These are phyloP conservation scores for Cnemophilus loriae DNA, from an alignment of 2,113 vertebrate species.

Conservation along the genomic window DNA sequence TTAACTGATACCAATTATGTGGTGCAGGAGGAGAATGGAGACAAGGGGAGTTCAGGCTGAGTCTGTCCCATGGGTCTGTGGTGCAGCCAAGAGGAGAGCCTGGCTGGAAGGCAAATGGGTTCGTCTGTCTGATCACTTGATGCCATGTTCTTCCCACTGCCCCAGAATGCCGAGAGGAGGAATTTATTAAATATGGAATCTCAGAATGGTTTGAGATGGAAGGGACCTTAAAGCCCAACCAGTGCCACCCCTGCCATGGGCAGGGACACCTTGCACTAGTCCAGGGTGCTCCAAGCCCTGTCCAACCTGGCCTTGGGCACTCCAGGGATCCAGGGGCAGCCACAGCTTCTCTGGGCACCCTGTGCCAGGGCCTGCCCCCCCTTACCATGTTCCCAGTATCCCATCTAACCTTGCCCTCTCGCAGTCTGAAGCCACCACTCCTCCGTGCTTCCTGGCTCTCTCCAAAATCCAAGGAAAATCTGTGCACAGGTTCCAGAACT, in stretches of 20 bases:
- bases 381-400: neutral
- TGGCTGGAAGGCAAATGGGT: neutral
- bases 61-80: neutral
- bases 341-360: neutral
- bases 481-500: neutral
- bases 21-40: neutral
- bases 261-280: neutral
- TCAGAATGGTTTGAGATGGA: neutral
- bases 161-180: neutral
- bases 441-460: accelerated
- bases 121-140: neutral
- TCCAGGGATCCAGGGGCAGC: neutral
- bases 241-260: neutral
- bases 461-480: neutral
- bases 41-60: neutral
- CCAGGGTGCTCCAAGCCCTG: neutral
- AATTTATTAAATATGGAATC: neutral
- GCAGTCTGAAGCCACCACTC: neutral
- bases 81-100: neutral
- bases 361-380: neutral
- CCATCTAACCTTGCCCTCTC: neutral
- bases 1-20: neutral
- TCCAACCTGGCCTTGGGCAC: neutral
- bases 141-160: neutral
- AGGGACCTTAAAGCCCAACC: neutral